Evolutionary conservation across 2,797 vertebrate genomes (phyloP), one percentile per base, ranked within the genome.

Genomic region (Oryzias dopingdopingensis): DNA sequence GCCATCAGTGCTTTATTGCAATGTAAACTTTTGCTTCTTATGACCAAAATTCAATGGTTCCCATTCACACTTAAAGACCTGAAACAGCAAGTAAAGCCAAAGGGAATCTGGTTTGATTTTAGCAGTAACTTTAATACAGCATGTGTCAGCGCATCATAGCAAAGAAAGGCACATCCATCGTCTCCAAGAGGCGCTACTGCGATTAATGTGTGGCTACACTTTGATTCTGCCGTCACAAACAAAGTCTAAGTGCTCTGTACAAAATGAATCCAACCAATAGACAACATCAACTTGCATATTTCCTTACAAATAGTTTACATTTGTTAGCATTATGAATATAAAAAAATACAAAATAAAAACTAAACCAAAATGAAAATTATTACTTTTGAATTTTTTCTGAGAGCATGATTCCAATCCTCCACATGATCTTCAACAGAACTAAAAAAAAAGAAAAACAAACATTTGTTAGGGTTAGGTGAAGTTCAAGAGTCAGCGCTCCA

Each of bases 371-470:
- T 17, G 22, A 46, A 20, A 49, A 49, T 62, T 74, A 57, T 53
- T 77, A 74, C 65, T 53, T 74, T 72, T 65, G 22, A 67, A 22
- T 55, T 59, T 70, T 49, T 73, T 67, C 18, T 45, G 46, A 48
- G 20, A 54, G 23, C 72, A 67, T 52, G 41, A 59, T 53, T 66
- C 72, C 64, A 29, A 16, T 8, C 16, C 8, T 70, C 61, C 40
- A 52, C 17, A 48, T 4, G 10, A 13, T 71, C 52, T 74, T 96
- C 91, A 96, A 77, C 92, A 97, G 92, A 97, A 96, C 95, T 97
- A 89, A 52, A 86, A 83, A 44, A 63, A 7, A 44, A 20, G 51
- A 2, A 26, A 3, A 47, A 40, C 18, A 18, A 18, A 46, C 6
- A 2, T 12, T 37, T 12, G 32, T 37, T 37, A 20, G 1, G 12